Evolutionary conservation across 2,113 vertebrate genomes (phyloP).

Genomic region (Falcunculus frontatus): DNA sequence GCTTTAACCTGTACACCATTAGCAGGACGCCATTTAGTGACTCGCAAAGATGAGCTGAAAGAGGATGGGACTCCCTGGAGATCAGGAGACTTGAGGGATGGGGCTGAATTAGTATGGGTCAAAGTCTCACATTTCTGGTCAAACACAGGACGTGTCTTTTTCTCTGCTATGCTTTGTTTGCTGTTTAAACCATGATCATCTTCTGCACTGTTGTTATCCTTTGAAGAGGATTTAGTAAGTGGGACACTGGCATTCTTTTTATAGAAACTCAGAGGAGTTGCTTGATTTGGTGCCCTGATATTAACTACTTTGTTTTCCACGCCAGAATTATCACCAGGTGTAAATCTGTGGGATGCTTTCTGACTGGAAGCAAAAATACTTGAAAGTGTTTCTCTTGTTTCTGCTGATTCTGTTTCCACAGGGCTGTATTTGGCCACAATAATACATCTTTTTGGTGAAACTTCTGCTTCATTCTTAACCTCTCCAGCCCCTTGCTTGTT

Average conservation of each 20-base stretch:
- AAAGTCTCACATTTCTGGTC: not conserved
- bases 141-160: not conserved
- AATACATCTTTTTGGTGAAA: not conserved
- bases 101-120: not conserved
- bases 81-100: not conserved
- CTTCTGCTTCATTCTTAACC: not conserved
- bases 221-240: not conserved
- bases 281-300: slow-evolving; percentile 1
- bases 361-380: not conserved
- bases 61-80: not conserved
- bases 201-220: not conserved
- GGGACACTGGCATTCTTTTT: slow-evolving; percentile 7
- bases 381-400: not conserved
- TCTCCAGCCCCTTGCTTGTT: not conserved
- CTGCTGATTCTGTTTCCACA: not conserved
- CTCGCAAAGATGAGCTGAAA: not conserved
- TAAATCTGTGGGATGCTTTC: not conserved
- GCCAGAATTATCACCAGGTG: not conserved
- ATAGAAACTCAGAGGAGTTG: not conserved
- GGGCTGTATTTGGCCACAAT: not conserved
- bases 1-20: not conserved
- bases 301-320: not conserved
- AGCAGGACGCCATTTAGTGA: not conserved
- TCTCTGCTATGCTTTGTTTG: slow-evolving; percentile 8
- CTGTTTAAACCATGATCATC: not conserved